These are phyloP conservation scores for Neoseiulus cucumeris DNA, from an alignment of 1,140 invertebrate genomes.

Conservation along the genomic window DNA sequence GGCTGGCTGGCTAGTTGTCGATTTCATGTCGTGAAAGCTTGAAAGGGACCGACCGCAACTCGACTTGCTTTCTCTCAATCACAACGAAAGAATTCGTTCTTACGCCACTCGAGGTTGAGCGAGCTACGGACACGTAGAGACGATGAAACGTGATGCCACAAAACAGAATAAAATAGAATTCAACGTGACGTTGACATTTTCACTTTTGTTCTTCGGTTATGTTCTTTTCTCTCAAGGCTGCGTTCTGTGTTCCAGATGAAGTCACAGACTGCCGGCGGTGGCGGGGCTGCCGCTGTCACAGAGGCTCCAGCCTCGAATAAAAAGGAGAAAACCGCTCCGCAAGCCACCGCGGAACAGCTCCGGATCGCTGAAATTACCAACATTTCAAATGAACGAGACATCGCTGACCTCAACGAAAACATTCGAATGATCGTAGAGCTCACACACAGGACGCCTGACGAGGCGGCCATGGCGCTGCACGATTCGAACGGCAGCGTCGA, in stretches of 20 bases:
- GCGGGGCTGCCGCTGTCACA: not conserved
- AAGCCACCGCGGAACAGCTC: constrained; percentile 36
- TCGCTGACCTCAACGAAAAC: constrained; percentile 42
- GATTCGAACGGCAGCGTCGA: constrained; percentile 26
- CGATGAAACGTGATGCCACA: too few relatives aligned
- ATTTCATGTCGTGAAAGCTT: not conserved
- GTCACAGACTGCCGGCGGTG: not conserved
- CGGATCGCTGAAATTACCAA: constrained; percentile 46
- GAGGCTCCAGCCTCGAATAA: not conserved
- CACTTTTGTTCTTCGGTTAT: too few relatives aligned
- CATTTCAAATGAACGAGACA: constrained; percentile 33
- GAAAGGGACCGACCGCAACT: too few relatives aligned
- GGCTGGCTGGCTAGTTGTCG: not conserved
- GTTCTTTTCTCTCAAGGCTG: not conserved
- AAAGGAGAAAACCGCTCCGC: constrained; percentile 5
- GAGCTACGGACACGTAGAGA: too few relatives aligned
- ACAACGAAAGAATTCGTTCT: too few relatives aligned
- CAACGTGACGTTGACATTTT: too few relatives aligned
- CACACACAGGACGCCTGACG: constrained; percentile 24
- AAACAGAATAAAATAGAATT: too few relatives aligned
- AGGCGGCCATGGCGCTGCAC: constrained; percentile 25
- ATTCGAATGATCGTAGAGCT: constrained; percentile 37
- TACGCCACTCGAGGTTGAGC: too few relatives aligned
- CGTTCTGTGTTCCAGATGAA: not conserved
- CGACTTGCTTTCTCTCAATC: not conserved